phyloP scores from a whole-genome alignment of 1,140 invertebrate species.

The Sarcophaga peregrina region DNA sequence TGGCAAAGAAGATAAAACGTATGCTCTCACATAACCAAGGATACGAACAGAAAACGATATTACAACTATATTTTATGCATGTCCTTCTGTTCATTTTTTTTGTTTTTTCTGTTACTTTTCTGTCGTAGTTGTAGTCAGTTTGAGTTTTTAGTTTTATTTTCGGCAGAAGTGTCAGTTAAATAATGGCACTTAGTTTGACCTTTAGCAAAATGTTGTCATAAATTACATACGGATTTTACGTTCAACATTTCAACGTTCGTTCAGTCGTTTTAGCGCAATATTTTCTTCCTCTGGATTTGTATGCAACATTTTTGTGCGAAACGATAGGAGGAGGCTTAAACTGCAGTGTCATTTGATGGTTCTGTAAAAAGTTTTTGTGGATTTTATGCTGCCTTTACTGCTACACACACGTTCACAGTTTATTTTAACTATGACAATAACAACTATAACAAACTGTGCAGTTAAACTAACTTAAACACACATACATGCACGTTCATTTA shows the following conservation, averaged over 20 bases:
- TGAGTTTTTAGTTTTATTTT: background rate
- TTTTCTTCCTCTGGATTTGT: conserved; percentile 16
- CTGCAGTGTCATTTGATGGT: conserved; percentile 29
- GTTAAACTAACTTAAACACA: no score
- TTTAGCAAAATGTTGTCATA: conserved; percentile 38
- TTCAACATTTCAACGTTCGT: background rate
- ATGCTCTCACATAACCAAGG: no score
- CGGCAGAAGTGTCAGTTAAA: conserved; percentile 39
- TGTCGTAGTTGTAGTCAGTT: no score
- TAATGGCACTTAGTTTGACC: conserved; percentile 35
- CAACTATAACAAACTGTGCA: background rate
- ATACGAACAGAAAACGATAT: no score
- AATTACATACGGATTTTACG: conserved; percentile 36
- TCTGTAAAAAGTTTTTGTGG: conserved; percentile 13
- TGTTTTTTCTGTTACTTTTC: no score
- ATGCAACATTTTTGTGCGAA: background rate
- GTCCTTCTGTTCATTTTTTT: no score
- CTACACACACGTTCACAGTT: background rate
- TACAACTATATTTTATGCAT: no score
- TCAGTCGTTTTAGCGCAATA: background rate
- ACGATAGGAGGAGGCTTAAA: background rate
- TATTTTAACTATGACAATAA: conserved; percentile 31
- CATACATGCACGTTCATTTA: no score
- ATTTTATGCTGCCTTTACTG: background rate
- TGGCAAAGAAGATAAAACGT: no score